Percentiles rank a stretch among this genome's conserved stretches.
These are phyloP conservation scores for Cephus pygmeus DNA, from an alignment of 2,888 invertebrate genomes.

Conservation along the genomic window DNA sequence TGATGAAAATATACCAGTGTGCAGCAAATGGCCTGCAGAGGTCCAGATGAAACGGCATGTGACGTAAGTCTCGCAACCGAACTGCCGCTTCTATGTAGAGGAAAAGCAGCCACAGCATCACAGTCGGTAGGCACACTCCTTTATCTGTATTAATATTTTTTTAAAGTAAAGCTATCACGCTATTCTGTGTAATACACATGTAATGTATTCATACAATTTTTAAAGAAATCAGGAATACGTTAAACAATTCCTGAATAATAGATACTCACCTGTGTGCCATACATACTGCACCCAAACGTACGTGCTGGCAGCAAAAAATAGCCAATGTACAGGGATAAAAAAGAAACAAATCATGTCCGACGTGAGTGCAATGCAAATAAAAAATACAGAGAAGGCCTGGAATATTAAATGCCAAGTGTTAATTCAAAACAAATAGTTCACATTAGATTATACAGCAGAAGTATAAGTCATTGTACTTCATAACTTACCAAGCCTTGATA, in stretches of 20 bases:
- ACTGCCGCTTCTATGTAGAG: conserved; percentile 95
- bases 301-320: conserved; percentile 97
- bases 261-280: conserved; percentile 89
- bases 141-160: conserved; percentile 71
- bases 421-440: conserved; percentile 7
- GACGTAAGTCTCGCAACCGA: conserved; percentile 83
- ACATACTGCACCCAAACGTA: conserved; percentile 99
- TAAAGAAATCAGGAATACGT: neutral
- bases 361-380: conserved; percentile 96
- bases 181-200: neutral
- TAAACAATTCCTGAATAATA: neutral
- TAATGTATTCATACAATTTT: conserved; percentile 14
- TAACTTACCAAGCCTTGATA: conserved; percentile 94
- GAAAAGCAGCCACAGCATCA: conserved; percentile 92
- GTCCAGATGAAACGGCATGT: conserved; percentile 87
- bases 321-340: conserved; percentile 97
- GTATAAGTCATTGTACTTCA: neutral
- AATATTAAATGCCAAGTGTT: conserved; percentile 50
- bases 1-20: conserved; percentile 78
- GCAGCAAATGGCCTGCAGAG: conserved; percentile 96
- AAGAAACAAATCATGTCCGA: conserved; percentile 99
- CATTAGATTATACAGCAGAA: neutral
- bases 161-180: neutral
- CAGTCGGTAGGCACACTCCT: conserved; percentile 94
- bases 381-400: conserved; percentile 97